Conservation (phyloP, 2,797 vertebrate species). For the Eupleurogrammus muticus region DNA sequence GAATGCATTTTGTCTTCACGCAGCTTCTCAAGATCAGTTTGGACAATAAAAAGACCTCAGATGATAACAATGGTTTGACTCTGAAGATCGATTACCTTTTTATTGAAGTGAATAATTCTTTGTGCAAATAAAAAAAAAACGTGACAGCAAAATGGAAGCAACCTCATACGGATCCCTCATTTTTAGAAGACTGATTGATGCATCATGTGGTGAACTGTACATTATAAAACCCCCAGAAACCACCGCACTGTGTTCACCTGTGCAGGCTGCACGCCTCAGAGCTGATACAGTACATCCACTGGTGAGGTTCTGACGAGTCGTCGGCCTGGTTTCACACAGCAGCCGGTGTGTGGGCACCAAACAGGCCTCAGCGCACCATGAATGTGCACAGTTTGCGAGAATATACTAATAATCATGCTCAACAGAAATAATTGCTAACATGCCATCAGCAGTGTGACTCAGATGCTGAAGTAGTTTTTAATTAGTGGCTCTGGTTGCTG, state of each 20-base stretch:
- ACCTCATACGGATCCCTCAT: neutral
- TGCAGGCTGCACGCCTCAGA: slow-evolving; percentile 20
- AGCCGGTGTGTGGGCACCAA: slow-evolving; percentile 81
- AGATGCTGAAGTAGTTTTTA: neutral
- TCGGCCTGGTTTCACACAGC: slow-evolving; percentile 74
- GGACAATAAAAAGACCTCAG: neutral
- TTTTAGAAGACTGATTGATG: accelerated
- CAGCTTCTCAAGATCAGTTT: slow-evolving; percentile 12
- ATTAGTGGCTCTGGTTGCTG: neutral
- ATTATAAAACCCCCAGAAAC: slow-evolving; percentile 10
- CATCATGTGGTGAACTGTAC: neutral
- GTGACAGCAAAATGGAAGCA: slow-evolving; percentile 2
- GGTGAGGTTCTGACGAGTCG: slow-evolving; percentile 44
- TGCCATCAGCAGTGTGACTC: neutral
- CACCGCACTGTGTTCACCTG: slow-evolving; percentile 54
- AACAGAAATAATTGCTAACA: slow-evolving; percentile 25
- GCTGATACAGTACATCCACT: slow-evolving; percentile 41
- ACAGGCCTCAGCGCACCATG: slow-evolving; percentile 41
- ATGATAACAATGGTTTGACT: neutral
- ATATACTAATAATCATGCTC: slow-evolving; percentile 37
- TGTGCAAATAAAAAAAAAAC: neutral
- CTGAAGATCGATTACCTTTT: neutral
- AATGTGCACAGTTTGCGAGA: slow-evolving; percentile 33
- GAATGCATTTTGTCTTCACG: slow-evolving; percentile 32
- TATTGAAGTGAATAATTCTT: neutral